These are phyloP conservation scores for Incurvaria masculella DNA, from an alignment of 2,888 invertebrate genomes.

Conservation along the genomic window DNA sequence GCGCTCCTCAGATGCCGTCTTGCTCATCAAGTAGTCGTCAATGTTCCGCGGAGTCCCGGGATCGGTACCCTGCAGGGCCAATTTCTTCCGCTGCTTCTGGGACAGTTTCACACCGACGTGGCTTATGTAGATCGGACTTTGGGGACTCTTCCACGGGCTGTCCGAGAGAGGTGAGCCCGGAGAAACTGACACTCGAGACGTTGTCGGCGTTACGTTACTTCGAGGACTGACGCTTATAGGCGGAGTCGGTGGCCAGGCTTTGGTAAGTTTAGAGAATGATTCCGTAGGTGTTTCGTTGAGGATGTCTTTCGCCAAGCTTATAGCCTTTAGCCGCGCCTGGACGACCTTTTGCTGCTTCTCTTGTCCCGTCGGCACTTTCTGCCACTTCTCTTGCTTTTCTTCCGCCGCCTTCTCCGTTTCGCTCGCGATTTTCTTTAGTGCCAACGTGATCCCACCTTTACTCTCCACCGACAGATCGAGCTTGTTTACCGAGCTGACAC, in stretches of 20 bases:
- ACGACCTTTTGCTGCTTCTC: constrained; percentile 48
- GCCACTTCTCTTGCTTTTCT: constrained; percentile 41
- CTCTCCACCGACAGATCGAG: constrained; percentile 38
- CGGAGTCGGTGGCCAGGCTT: constrained; percentile 28
- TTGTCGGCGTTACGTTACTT: constrained; percentile 15
- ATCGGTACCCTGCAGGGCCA: constrained; percentile 47
- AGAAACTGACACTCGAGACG: constrained; percentile 34
- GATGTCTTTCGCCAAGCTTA: constrained; percentile 37
- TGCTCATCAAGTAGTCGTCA: constrained; percentile 28
- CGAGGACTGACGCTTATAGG: constrained; percentile 11
- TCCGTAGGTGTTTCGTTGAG: constrained; percentile 34
- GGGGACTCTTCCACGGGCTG: constrained; percentile 26
- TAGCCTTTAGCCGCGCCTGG: constrained; percentile 47
- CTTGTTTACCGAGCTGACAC: constrained; percentile 39
- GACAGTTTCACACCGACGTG: constrained; percentile 56
- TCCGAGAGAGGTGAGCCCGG: constrained; percentile 31
- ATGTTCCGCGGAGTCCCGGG: constrained; percentile 25
- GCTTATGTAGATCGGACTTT: constrained; percentile 36
- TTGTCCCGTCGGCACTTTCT: constrained; percentile 39
- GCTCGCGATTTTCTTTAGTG: constrained; percentile 34
- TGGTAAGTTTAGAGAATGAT: constrained; percentile 37
- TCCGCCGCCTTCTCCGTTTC: constrained; percentile 27
- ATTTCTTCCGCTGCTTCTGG: constrained; percentile 62
- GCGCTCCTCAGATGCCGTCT: constrained; percentile 21
- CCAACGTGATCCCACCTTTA: constrained; percentile 39